phyloP scores from a whole-genome alignment of 37 sponge, comb jelly and placozoan species.

The Aplysina aerophoba region DNA sequence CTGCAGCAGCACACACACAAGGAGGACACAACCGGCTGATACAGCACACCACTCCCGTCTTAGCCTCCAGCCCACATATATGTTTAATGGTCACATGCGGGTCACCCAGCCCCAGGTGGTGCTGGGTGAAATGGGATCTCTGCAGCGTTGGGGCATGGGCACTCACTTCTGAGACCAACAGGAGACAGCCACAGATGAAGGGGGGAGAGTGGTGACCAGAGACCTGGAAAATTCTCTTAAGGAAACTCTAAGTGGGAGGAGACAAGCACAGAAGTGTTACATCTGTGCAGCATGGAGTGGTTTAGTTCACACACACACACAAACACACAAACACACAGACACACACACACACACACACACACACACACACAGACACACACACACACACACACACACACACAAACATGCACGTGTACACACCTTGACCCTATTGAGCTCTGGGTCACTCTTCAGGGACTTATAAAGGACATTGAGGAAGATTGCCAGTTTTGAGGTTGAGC shows the following conservation, averaged over 20 bases:
- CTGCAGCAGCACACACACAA: slow-evolving; percentile 31
- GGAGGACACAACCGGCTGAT: not conserved
- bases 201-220: slow-evolving; percentile 67
- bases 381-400: slow-evolving; percentile 31
- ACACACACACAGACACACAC: slow-evolving; percentile 17
- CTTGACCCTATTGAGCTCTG: slow-evolving; percentile 76
- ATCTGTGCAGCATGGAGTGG: too few relatives aligned
- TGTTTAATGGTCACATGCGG: too few relatives aligned
- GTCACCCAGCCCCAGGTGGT: too few relatives aligned
- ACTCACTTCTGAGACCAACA: slow-evolving; percentile 80
- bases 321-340: slow-evolving; percentile 9
- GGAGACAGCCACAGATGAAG: slow-evolving; percentile 83
- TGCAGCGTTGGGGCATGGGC: too few relatives aligned
- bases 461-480: slow-evolving; percentile 95
- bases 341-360: slow-evolving; percentile 22
- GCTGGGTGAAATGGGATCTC: too few relatives aligned
- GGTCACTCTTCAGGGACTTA: slow-evolving; percentile 93
- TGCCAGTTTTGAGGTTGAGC: slow-evolving; percentile 69
- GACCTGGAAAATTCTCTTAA: slow-evolving; percentile 86
- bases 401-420: slow-evolving; percentile 16
- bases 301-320: not conserved
- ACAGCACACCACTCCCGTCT: not conserved
- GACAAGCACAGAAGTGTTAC: too few relatives aligned
- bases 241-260: slow-evolving; percentile 70
- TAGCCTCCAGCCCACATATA: too few relatives aligned